phyloP scores from a whole-genome alignment of 92 coral and sea anemone species.

The Virgularia gustaviana region DNA sequence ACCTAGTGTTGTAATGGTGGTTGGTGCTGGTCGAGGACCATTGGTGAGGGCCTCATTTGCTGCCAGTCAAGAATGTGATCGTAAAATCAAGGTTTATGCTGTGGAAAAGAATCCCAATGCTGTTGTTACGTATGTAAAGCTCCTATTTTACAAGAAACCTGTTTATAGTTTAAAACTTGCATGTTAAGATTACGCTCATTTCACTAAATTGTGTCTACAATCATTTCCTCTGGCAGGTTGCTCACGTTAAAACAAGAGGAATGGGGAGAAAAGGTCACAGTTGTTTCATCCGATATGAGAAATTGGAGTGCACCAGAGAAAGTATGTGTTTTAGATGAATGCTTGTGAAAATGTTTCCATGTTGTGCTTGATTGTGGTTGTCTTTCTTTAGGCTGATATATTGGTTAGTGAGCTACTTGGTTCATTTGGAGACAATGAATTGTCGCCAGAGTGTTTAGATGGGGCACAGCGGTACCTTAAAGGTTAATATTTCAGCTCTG shows the following conservation, averaged over 20 bases:
- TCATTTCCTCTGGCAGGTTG: too few species aligned
- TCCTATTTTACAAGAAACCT: too few species aligned
- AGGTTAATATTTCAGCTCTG: slow-evolving; percentile 43
- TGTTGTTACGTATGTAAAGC: slow-evolving; percentile 81
- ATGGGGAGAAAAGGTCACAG: slow-evolving; percentile 87
- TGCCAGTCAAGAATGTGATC: slow-evolving; percentile 76
- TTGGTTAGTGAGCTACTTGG: slow-evolving; percentile 96
- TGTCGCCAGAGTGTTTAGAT: slow-evolving; percentile 94
- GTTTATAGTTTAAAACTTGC: too few species aligned
- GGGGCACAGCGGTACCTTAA: slow-evolving; percentile 96
- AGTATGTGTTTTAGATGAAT: slow-evolving; percentile 38
- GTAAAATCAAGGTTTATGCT: slow-evolving; percentile 76
- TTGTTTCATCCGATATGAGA: slow-evolving; percentile 98
- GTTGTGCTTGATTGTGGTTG: neutral
- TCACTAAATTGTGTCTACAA: neutral
- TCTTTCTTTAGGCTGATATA: slow-evolving; percentile 78
- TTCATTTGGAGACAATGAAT: slow-evolving; percentile 94
- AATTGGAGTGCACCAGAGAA: slow-evolving; percentile 97
- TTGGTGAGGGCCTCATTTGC: slow-evolving; percentile 85
- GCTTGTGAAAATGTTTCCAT: neutral
- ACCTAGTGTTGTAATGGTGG: slow-evolving; percentile 87
- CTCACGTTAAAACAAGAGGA: slow-evolving; percentile 85
- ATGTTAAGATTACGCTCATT: too few species aligned
- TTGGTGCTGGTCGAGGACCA: slow-evolving; percentile 98
- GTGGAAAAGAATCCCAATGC: slow-evolving; percentile 99